These are phyloP conservation scores for Australoheros scitulus DNA, from an alignment of 2,113 vertebrate genomes.

Conservation along the genomic window DNA sequence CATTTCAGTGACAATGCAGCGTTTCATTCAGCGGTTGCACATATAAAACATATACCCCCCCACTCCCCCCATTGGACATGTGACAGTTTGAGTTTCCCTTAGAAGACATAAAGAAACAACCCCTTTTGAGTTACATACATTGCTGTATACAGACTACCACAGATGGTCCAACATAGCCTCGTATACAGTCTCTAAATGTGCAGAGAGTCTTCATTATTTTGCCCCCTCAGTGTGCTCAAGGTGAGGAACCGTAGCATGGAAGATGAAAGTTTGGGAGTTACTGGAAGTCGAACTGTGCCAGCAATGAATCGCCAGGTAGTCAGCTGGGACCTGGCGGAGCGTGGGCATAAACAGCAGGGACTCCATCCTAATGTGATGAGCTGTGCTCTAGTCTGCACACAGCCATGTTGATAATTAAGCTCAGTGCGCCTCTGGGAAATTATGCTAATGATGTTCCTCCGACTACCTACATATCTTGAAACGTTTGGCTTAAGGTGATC, in stretches of 20 bases:
- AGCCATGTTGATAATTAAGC: slow-evolving; percentile 75
- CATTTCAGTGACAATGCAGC: neutral
- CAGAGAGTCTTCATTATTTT: neutral
- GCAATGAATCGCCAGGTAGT: slow-evolving; percentile 63
- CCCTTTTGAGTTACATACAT: neutral
- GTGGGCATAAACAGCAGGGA: slow-evolving; percentile 66
- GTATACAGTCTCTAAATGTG: neutral
- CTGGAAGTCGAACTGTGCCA: slow-evolving; percentile 47
- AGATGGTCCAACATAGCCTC: slow-evolving; percentile 11
- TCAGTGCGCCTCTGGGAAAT: slow-evolving; percentile 75
- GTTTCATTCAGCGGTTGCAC: neutral
- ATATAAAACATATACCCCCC: neutral
- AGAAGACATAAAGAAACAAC: neutral
- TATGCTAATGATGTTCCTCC: slow-evolving; percentile 69
- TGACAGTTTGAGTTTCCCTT: too few relatives aligned
- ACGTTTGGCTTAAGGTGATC: slow-evolving; percentile 61
- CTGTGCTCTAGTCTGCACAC: slow-evolving; percentile 63
- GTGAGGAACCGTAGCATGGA: slow-evolving; percentile 9
- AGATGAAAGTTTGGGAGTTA: slow-evolving; percentile 55
- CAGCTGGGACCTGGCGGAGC: slow-evolving; percentile 55
- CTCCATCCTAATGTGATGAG: slow-evolving; percentile 72
- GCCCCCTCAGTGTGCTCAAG: slow-evolving; percentile 5
- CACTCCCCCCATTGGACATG: too few relatives aligned
- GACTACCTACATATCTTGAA: slow-evolving; percentile 57
- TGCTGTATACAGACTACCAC: neutral